These are phyloP conservation scores for Mirounga angustirostris DNA, from an alignment of 2,113 vertebrate genomes.

Conservation along the genomic window DNA sequence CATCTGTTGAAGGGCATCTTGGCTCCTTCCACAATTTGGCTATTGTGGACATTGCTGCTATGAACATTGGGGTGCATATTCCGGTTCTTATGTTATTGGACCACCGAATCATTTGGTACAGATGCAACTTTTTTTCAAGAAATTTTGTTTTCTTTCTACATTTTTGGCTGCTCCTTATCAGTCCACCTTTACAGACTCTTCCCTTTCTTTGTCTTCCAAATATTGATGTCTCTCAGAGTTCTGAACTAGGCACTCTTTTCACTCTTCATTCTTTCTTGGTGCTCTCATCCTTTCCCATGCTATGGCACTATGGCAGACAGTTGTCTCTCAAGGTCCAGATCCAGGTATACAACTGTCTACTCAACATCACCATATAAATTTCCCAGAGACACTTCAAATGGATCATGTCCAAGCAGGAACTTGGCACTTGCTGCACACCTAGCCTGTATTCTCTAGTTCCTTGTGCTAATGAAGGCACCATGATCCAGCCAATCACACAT, in stretches of 20 bases:
- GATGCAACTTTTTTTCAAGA: background rate
- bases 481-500: too few species aligned
- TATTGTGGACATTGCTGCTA: too few species aligned
- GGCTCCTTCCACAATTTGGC: too few species aligned
- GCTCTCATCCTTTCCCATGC: background rate
- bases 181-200: background rate
- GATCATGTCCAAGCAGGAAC: background rate
- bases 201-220: background rate
- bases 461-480: background rate
- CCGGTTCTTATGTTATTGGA: background rate
- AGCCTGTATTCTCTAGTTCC: too few species aligned
- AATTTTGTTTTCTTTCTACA: conserved; percentile 22
- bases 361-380: background rate
- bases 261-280: background rate
- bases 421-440: background rate
- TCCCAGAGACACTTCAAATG: background rate
- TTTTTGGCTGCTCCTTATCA: background rate
- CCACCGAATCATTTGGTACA: background rate
- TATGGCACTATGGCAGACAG: background rate
- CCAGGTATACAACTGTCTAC: background rate
- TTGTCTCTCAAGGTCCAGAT: background rate
- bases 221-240: background rate
- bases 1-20: too few species aligned
- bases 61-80: background rate
- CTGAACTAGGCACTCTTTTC: background rate